Percentiles rank a stretch among this genome's conserved stretches.
These are phyloP conservation scores for Eretmochelys imbricata DNA, from an alignment of 2,113 vertebrate species.

Conservation along the genomic window DNA sequence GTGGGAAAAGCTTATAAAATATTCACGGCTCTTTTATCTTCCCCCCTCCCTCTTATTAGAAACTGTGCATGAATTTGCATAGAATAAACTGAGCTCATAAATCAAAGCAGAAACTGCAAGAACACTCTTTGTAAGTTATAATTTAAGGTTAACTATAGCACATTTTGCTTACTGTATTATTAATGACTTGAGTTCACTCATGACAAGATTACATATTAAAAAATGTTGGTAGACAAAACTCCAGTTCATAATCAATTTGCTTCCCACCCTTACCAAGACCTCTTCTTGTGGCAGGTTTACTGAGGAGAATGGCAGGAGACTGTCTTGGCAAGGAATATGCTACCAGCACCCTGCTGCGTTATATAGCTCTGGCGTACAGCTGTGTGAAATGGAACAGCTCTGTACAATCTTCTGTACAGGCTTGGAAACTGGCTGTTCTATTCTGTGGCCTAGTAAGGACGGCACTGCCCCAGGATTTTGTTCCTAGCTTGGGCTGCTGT, in stretches of 20 bases:
- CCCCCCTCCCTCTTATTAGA: slow-evolving; percentile 89
- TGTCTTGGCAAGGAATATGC: slow-evolving; percentile 9
- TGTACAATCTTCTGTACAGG: rapidly evolving
- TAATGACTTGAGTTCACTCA: slow-evolving; percentile 85
- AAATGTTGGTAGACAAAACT: slow-evolving; percentile 84
- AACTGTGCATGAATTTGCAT: slow-evolving; percentile 88
- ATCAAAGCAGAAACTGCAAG: slow-evolving; percentile 86
- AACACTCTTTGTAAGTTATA: slow-evolving; percentile 87
- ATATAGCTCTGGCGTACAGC: rapidly evolving
- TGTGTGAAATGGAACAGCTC: rapidly evolving
- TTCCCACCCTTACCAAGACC: slow-evolving; percentile 73
- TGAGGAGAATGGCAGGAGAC: slow-evolving; percentile 36
- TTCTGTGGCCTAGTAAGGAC: neutral
- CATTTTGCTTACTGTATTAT: slow-evolving; percentile 88
- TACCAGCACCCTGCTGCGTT: neutral
- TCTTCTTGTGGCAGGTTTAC: slow-evolving; percentile 54
- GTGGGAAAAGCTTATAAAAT: slow-evolving; percentile 89
- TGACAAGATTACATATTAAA: slow-evolving; percentile 86
- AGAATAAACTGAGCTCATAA: slow-evolving; percentile 88
- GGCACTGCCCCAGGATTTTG: neutral
- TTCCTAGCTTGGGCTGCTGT: neutral
- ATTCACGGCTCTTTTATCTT: slow-evolving; percentile 87
- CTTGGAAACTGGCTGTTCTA: neutral
- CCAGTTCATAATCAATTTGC: slow-evolving; percentile 81
- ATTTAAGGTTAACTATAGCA: slow-evolving; percentile 89